Conservation (phyloP, 2,797 vertebrate species). For the Onychomys torridus region DNA sequence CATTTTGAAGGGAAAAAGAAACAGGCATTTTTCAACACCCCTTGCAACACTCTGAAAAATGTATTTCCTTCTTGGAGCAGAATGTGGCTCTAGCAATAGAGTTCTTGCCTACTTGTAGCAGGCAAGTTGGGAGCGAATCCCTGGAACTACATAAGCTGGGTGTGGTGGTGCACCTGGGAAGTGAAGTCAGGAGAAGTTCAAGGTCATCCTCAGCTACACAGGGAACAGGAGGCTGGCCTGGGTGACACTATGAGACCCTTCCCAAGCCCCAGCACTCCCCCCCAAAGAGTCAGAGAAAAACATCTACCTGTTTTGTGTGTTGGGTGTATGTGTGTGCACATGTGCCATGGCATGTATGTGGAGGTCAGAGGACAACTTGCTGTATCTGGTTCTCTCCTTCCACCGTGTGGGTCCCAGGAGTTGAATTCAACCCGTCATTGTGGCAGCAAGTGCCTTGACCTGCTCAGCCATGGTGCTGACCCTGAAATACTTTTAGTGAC, state of each 20-base stretch:
- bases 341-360: no score
- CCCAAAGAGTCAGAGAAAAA: not conserved
- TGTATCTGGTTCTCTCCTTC: not conserved
- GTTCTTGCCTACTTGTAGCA: not conserved
- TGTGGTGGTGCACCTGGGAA: not conserved
- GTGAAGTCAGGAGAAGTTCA: not conserved
- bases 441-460: not conserved
- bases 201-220: not conserved
- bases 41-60: not conserved
- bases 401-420: not conserved
- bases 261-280: not conserved
- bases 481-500: not conserved
- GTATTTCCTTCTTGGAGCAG: not conserved
- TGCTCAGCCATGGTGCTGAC: not conserved
- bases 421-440: not conserved
- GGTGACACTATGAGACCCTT: not conserved
- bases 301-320: not conserved
- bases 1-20: slow-evolving; percentile 15
- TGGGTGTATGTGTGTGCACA: not conserved
- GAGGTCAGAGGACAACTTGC: not conserved
- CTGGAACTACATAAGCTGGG: not conserved
- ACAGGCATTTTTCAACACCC: not conserved
- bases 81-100: not conserved
- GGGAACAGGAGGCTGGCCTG: not conserved
- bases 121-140: not conserved